A percentile compares a stretch with the other conserved stretches of the same genome.
Evolutionary conservation across 1,140 invertebrate species (phyloP).

Genomic region (Augochlora pura): DNA sequence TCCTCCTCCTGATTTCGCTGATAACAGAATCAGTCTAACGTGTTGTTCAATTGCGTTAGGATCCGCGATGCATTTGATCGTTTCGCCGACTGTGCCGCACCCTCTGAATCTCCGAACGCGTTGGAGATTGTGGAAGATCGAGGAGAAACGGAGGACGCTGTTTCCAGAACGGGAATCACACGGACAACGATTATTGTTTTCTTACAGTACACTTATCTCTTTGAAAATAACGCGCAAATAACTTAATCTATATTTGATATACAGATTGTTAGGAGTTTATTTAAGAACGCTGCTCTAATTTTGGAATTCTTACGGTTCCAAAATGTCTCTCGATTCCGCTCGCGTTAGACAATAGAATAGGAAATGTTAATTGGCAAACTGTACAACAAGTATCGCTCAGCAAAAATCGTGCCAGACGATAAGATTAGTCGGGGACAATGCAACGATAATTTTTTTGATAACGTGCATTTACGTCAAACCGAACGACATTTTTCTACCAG

Average conservation of each 20-base stretch:
- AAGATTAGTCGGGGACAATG: constrained; percentile 35
- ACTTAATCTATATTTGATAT: too few relatives aligned
- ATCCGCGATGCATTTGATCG: background rate
- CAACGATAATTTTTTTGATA: constrained; percentile 34
- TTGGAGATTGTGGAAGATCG: too few relatives aligned
- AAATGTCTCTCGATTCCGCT: background rate
- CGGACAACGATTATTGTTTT: background rate
- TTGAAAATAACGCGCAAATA: background rate
- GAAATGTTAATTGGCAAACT: background rate
- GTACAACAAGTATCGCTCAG: background rate
- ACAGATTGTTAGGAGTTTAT: too few relatives aligned
- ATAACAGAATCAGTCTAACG: constrained; percentile 46
- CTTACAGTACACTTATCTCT: background rate
- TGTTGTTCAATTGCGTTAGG: background rate
- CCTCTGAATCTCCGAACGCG: too few relatives aligned
- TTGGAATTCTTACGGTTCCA: too few relatives aligned
- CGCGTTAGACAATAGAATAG: background rate
- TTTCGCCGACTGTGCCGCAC: background rate
- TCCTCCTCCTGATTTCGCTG: constrained; percentile 39
- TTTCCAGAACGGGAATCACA: background rate
- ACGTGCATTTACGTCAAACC: constrained; percentile 5
- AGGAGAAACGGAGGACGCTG: background rate
- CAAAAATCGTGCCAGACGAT: constrained; percentile 23
- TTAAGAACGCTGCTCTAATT: too few relatives aligned
- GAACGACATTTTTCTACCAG: background rate